These are phyloP conservation scores for Zaprionus gabonicus DNA, from an alignment of 1,140 invertebrate species.

Conservation along the genomic window DNA sequence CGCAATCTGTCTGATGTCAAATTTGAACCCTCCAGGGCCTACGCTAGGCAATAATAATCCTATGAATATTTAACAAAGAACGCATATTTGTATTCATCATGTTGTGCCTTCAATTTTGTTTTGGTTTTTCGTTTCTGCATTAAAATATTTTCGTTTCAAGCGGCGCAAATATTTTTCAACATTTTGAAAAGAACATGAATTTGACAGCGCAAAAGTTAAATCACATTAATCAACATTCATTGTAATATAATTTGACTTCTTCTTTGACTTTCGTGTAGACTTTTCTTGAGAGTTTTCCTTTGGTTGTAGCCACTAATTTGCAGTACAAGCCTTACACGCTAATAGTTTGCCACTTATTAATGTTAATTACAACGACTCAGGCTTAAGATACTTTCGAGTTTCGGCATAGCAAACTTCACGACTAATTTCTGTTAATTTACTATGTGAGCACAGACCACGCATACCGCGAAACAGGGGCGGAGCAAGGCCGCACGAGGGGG, in stretches of 20 bases:
- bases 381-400: slow-evolving; percentile 62
- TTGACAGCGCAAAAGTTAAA: background rate
- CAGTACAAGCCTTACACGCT: background rate
- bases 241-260: background rate
- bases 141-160: too few relatives aligned
- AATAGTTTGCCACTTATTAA: slow-evolving; percentile 50
- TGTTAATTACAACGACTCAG: slow-evolving; percentile 66
- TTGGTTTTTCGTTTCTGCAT: too few relatives aligned
- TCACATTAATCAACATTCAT: slow-evolving; percentile 9
- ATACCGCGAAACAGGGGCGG: background rate
- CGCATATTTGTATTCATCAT: too few relatives aligned
- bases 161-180: too few relatives aligned
- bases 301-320: background rate
- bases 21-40: slow-evolving; percentile 5
- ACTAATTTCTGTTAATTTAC: slow-evolving; percentile 75
- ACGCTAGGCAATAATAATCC: background rate
- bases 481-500: background rate
- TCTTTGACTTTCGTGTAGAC: too few relatives aligned
- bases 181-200: too few relatives aligned
- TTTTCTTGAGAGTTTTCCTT: background rate
- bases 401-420: slow-evolving; percentile 57
- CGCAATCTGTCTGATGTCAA: background rate
- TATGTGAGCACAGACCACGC: slow-evolving; percentile 19
- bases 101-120: too few relatives aligned
- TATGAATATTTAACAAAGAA: background rate